Evolutionary conservation across 2,113 vertebrate genomes (phyloP).

Genomic region (Sclerurus mexicanus): DNA sequence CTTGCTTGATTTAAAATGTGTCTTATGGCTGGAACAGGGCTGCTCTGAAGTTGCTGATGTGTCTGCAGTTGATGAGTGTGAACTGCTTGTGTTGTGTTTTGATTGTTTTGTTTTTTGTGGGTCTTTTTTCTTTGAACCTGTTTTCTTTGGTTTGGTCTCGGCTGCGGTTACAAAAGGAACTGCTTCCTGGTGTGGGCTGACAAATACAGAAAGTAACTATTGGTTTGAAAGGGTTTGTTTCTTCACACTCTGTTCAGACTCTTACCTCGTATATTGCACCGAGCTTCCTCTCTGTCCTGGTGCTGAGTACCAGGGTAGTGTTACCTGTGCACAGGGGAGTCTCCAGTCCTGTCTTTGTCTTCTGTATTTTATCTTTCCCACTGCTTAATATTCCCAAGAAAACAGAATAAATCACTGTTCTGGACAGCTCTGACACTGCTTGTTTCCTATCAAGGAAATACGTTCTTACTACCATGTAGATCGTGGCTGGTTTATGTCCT

Average conservation of each 20-base stretch:
- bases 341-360: background rate
- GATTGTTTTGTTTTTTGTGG: background rate
- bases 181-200: background rate
- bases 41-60: background rate
- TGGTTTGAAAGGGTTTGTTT: background rate
- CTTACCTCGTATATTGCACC: background rate
- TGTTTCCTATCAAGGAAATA: background rate
- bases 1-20: background rate
- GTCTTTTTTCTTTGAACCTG: background rate
- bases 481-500: background rate
- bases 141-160: background rate
- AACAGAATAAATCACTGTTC: background rate
- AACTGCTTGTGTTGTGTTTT: background rate
- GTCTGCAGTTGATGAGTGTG: background rate
- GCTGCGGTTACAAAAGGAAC: background rate
- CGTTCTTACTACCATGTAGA: background rate
- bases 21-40: background rate
- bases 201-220: background rate
- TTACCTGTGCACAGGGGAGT: background rate
- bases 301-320: background rate
- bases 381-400: background rate
- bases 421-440: background rate
- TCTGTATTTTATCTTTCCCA: rapidly evolving
- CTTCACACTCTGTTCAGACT: background rate
- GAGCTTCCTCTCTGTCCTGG: background rate